Base-by-base conservation (phyloP, 2,113 vertebrate genomes). In the Paedocypris sp. region DNA sequence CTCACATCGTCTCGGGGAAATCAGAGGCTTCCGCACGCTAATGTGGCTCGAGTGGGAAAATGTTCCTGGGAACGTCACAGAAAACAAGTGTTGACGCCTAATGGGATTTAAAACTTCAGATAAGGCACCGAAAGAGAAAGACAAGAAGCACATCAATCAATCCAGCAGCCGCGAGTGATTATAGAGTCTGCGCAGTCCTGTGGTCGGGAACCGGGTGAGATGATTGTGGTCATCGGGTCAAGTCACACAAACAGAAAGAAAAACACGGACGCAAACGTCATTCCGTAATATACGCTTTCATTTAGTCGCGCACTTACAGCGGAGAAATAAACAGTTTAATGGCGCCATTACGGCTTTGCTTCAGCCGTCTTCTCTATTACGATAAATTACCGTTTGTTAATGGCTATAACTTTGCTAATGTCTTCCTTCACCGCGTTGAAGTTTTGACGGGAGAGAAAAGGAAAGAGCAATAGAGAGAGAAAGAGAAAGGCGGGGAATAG, bases 191-290 rank as follows among this genome's bases (percentile, higher is more conserved):
- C 33, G 20, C 28, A 25, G 25, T 29, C 2, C 11, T 49, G 46
- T 13, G 61, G 54, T 31, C 49, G 36, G 53, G 20, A 51, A 51
- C 53, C 48, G 57, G 31, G n/a, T 54, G 11, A 50, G 49, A 50
- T 36, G 18, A 45, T 54, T 45, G 50, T 36, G 48, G 49, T 68
- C 49, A 65, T 64, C 46, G 61, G 42, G 60, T 43, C 62, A 68
- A 48, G 29, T 51, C 16, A 64, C 46, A 19, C 31, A 38, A 26
- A 42, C 19, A 35, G 18, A 29, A 25, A 61, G 25, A 36, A 53
- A 13, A 52, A 23, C 23, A 50, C 39, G 32, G 29, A 19, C 28
- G 11, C 25, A 16, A 36, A 19, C 33, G 45, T 18, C 33, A 29
- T 68, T 62, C 45, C 38, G 36, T 54, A 65, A 60, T 60, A 51